A percentile compares a stretch with the other conserved stretches of the same genome.
Evolutionary conservation across 2,797 vertebrate genomes (phyloP).

Genomic region (Sebastolobus alascanus): DNA sequence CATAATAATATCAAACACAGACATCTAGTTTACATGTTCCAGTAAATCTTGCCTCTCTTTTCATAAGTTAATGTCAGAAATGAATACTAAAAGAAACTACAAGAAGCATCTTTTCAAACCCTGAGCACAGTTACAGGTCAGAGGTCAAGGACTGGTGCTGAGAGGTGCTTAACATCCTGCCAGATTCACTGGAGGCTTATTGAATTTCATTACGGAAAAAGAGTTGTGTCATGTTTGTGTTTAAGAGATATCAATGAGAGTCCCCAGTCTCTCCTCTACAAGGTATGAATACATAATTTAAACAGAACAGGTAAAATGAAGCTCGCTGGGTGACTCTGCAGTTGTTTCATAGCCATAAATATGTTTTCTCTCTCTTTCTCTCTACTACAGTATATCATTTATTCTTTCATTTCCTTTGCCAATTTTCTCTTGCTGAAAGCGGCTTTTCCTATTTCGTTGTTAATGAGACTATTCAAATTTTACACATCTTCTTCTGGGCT

Average conservation of each 20-base stretch:
- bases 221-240: constrained; percentile 53
- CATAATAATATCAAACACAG: not conserved
- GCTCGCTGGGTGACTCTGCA: not conserved
- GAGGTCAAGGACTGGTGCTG: constrained; percentile 8
- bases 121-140: constrained; percentile 3
- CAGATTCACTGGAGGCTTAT: constrained; percentile 11
- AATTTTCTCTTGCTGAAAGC: constrained; percentile 31
- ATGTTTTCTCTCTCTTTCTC: not conserved
- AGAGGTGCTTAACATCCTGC: constrained; percentile 13
- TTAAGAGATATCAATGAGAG: constrained; percentile 51
- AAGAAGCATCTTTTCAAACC: constrained; percentile 7
- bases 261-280: constrained; percentile 29
- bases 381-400: constrained; percentile 3
- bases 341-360: constrained; percentile 3
- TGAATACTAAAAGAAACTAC: not conserved
- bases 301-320: constrained; percentile 36
- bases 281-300: constrained; percentile 43
- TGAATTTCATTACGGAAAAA: constrained; percentile 16
- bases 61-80: not conserved
- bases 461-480: constrained; percentile 55
- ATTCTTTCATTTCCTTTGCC: constrained; percentile 40
- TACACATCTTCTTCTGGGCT: constrained; percentile 40
- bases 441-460: constrained; percentile 44
- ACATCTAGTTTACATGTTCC: not conserved
- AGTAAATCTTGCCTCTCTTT: not conserved